Evolutionary conservation across 2,888 invertebrate genomes (phyloP), one percentile per base, ranked within the genome.

Genomic region (Biston stratarius): DNA sequence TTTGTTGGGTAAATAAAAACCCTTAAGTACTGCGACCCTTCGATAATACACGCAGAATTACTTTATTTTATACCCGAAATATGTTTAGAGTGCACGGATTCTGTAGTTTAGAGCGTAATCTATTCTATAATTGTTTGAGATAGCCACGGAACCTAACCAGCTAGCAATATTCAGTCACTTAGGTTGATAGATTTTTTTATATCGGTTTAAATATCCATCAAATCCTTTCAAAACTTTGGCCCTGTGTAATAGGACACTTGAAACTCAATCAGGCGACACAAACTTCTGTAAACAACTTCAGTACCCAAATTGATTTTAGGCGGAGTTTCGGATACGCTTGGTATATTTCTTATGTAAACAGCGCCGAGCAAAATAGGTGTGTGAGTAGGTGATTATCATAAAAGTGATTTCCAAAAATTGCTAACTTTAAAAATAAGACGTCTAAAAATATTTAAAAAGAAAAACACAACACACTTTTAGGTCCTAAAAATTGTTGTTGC

Each of bases 181-280:
- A 11, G 11, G 24, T 14, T 14, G 6, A 10, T 15, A 47, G 14
- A 14, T 24, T 24, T n/a, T n/a, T 51, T 51, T 34, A 2, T 40
- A 40, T 11, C 40, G 33, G 33, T 57, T 15, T n/a, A 45, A 63
- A 51, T 51, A 57, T 48, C 24, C 14, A 55, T 2, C 40, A 57
- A 48, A 58, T 44, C 47, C 47, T 59, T 59, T 64, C 15, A 59
- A 33, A 64, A 59, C 33, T 58, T 47, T 14, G 51, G 58, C 47
- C 45, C 42, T 59, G n/a, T 64, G 64, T 64, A 59, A 72, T 72
- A 65, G 72, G 71, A 72, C 73, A 76, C 78, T 82, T 73, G 72
- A 81, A 77, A 74, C 77, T 78, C 80, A 77, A 81, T 83, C 76
- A 74, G 61, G 61, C 72, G 60, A 69, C 62, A 42, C 66, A 67